Evolutionary conservation across 2,113 vertebrate species (phyloP).

Genomic region (Cervus canadensis): DNA sequence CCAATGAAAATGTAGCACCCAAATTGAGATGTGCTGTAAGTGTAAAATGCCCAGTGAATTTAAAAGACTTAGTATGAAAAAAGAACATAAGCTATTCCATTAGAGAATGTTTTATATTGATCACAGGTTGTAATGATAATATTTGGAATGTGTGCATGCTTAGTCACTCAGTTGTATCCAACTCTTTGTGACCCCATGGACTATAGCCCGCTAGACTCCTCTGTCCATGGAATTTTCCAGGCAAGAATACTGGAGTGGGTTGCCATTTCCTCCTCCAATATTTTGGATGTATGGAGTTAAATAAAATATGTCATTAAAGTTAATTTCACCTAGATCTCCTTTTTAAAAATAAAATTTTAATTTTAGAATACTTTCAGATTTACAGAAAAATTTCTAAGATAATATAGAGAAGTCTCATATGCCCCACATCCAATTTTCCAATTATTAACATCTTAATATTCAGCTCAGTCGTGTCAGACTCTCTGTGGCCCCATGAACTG

Average conservation of each 20-base stretch:
- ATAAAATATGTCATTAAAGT: not conserved
- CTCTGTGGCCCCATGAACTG: too few species aligned
- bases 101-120: not conserved
- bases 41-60: not conserved
- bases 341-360: not conserved
- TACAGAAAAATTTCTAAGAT: not conserved
- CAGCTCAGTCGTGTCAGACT: too few species aligned
- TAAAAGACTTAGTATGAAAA: not conserved
- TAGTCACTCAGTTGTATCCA: not conserved
- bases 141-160: not conserved
- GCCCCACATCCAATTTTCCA: not conserved
- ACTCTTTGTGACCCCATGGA: not conserved
- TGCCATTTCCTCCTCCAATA: not conserved
- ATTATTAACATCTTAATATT: not conserved
- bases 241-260: not conserved
- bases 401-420: not conserved
- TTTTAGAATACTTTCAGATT: not conserved
- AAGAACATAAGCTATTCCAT: not conserved
- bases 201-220: not conserved
- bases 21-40: not conserved
- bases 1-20: not conserved
- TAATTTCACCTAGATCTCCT: not conserved
- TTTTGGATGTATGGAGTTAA: not conserved
- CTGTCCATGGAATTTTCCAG: not conserved
- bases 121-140: not conserved